Evolutionary conservation across 2,113 vertebrate genomes (phyloP).

Genomic region (Odontesthes bonariensis): DNA sequence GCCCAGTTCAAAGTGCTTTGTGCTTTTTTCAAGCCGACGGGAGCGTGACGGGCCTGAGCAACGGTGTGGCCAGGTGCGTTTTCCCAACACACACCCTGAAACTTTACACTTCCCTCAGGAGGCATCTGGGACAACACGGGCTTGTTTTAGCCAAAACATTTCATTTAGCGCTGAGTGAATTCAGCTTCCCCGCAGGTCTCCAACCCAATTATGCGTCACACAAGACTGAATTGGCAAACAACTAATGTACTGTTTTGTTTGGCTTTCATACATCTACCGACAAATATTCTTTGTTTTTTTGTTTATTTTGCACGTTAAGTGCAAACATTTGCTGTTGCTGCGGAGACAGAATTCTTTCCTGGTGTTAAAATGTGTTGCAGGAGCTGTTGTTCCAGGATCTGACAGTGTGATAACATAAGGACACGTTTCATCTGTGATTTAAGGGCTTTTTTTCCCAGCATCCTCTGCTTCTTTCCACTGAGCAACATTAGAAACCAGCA

Average conservation of each 20-base stretch:
- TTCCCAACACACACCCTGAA: background rate
- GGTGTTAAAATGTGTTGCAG: rapidly evolving
- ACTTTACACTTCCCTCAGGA: background rate
- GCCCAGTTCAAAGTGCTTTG: background rate
- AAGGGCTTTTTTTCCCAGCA: background rate
- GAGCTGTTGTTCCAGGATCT: background rate
- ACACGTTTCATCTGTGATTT: background rate
- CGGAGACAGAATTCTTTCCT: background rate
- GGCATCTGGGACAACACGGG: conserved; percentile 3
- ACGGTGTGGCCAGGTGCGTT: background rate
- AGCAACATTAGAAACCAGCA: conserved; percentile 48
- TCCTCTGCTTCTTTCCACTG: conserved; percentile 13
- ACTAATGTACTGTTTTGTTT: conserved; percentile 19
- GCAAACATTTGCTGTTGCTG: background rate
- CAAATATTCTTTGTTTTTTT: background rate
- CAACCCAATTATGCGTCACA: conserved; percentile 40
- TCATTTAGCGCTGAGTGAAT: conserved; percentile 18
- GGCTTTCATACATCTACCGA: conserved; percentile 13
- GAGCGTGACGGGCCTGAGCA: background rate
- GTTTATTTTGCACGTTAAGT: conserved; percentile 1
- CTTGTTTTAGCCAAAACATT: conserved; percentile 8
- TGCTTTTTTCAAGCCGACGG: background rate
- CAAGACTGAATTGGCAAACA: conserved; percentile 38
- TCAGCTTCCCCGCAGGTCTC: conserved; percentile 41
- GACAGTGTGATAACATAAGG: background rate